A percentile compares a stretch with the other conserved stretches of the same genome.
phyloP scores from a whole-genome alignment of 2,888 invertebrate species.

The Ashinkailepas kermadecensis region DNA sequence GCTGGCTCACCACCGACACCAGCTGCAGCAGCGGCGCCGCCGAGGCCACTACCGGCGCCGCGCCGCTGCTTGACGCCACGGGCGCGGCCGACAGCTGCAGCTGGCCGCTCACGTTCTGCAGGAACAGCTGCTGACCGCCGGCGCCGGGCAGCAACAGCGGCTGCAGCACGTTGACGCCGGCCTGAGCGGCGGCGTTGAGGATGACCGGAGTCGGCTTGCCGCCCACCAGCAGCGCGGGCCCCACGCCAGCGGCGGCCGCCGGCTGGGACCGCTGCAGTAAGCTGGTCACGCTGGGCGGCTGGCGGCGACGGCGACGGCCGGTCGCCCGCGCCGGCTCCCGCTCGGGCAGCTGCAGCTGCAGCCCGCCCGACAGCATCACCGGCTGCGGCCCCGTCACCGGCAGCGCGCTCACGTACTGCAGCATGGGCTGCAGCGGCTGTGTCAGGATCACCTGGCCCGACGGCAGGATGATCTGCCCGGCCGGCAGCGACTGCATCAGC shows the following conservation, averaged over 20 bases:
- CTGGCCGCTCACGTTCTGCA: slow-evolving; percentile 54
- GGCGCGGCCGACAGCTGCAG: slow-evolving; percentile 44
- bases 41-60: neutral
- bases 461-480: neutral
- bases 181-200: slow-evolving; percentile 46
- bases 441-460: slow-evolving; percentile 6
- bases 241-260: slow-evolving; percentile 43
- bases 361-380: slow-evolving; percentile 55
- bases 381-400: slow-evolving; percentile 52
- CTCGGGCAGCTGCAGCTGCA: slow-evolving; percentile 35
- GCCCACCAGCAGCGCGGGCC: slow-evolving; percentile 30
- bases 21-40: slow-evolving; percentile 20
- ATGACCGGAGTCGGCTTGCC: slow-evolving; percentile 41
- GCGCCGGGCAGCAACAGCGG: slow-evolving; percentile 69
- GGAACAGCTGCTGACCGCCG: slow-evolving; percentile 61
- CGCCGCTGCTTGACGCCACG: slow-evolving; percentile 34
- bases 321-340: neutral
- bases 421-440: slow-evolving; percentile 36
- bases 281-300: neutral
- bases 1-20: neutral
- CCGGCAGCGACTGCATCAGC: slow-evolving; percentile 12
- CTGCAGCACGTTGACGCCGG: slow-evolving; percentile 56
- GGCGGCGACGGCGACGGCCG: slow-evolving; percentile 2
- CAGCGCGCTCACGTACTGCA: slow-evolving; percentile 66
- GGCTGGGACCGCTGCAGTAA: neutral